Conservation (phyloP, 2,888 invertebrate species). For the Aphodius sticticus region DNA sequence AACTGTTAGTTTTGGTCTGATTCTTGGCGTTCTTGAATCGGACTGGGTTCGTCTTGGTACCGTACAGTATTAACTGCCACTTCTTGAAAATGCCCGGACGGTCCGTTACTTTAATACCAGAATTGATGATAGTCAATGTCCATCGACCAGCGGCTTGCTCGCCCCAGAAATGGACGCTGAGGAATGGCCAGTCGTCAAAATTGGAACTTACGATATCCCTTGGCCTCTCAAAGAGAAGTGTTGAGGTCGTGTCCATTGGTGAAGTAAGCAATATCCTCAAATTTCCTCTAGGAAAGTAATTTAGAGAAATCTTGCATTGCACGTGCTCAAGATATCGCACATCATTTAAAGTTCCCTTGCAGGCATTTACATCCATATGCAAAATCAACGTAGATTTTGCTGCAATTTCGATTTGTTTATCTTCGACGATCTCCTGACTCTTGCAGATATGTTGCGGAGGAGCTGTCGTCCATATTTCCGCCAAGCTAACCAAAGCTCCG, state of each 20-base stretch:
- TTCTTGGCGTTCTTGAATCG: conserved; percentile 68
- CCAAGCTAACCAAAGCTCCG: conserved; percentile 88
- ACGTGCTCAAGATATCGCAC: conserved; percentile 95
- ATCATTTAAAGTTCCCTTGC: conserved; percentile 86
- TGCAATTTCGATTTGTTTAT: conserved; percentile 78
- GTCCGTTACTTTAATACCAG: conserved; percentile 77
- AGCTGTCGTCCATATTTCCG: conserved; percentile 94
- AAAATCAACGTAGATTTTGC: conserved; percentile 78
- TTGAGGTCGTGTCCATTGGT: conserved; percentile 92
- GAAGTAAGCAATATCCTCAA: conserved; percentile 87
- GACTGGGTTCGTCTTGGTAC: conserved; percentile 87
- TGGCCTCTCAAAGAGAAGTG: conserved; percentile 91
- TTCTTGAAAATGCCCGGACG: conserved; percentile 86
- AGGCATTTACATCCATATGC: conserved; percentile 91
- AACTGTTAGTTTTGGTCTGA: conserved; percentile 64
- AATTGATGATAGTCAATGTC: conserved; percentile 77
- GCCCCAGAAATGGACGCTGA: conserved; percentile 99
- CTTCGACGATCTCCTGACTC: conserved; percentile 86
- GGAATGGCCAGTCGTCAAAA: conserved; percentile 99
- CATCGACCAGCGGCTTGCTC: conserved; percentile 89
- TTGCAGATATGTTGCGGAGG: conserved; percentile 97
- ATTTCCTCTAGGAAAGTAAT: conserved; percentile 88
- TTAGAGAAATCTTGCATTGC: conserved; percentile 91
- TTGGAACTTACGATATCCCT: conserved; percentile 91
- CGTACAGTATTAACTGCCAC: conserved; percentile 97